Base-by-base conservation (phyloP, 2,888 invertebrate species). In the Cordilura impudica region DNA sequence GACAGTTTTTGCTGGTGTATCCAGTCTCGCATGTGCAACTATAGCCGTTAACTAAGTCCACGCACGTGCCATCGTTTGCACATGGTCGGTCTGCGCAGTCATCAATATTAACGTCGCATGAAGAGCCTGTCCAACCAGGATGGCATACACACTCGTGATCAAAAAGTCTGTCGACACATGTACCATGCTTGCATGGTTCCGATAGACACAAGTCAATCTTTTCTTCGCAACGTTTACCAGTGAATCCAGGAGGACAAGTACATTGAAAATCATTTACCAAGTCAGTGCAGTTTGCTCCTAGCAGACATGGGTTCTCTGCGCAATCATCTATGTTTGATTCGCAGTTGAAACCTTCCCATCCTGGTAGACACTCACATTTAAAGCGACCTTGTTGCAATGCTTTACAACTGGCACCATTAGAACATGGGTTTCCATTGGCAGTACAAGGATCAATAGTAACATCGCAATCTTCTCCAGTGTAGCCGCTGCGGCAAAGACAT, bases 321-420 rank as follows among this genome's bases (percentile, higher is more conserved):
- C 98, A 98, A 87, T 98, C 98, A 86, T 98, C 95, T 81, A 94
- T 96, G 87, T 98, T 97, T n/a, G 92, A 92, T 87, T 98, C 97
- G 89, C 99, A 99, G 78, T 95, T 94, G 84, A 96, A 95, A 76
- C 99, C 99, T 88, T 97, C 97, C 98, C 99, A 99, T 45, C 99
- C 99, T 18, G 97, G 95, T 66, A 96, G 91, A 89, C 99, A 99
- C 88, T 97, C 96, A 88, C 99, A 99, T 89, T 96, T 95, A 89
- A 95, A 98, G 83, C 97, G 92, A 10, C 97, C 97, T 91, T 97
- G 97, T 88, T 96, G 96, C 73, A 97, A 92, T 51, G 96, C 97
- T 81, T 95, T 92, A 86, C 98, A 98, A 45, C 94, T 94, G 4
- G 96, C 98, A 4, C 96, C 96, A 86, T 98, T 97, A 58, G 93